Evolutionary conservation across 2,797 vertebrate genomes (phyloP), one percentile per base, ranked within the genome.

Genomic region (Columba guinea): DNA sequence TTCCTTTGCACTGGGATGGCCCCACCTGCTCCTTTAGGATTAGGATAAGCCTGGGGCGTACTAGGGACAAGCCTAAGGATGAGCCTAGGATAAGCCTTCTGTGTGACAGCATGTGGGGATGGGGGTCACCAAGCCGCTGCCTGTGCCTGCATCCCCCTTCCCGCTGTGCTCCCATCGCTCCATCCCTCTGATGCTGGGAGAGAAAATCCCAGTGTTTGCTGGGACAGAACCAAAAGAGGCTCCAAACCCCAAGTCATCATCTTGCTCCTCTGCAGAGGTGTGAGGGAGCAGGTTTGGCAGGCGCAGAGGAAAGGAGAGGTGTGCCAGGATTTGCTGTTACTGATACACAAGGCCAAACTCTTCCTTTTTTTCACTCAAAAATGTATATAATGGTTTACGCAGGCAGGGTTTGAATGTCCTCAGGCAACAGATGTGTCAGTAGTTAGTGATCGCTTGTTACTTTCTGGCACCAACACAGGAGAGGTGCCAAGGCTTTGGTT

Each of bases 341-440:
- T 22, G 37, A 58, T 62, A 12, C 3, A 18, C 46, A 32, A 69
- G 39, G 59, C 83, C 70, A 53, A 88, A 30, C 26, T 70, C 8
- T 30, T 27, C 44, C 44, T 26, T 22, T 26, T 18, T 12, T 44
- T 59, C 3, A 1, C 35, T 55, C 46, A 53, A 5, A 49, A 73
- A 34, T 7, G 3, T 7, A 2, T 39, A 0, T 28, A 37, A 32
- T 64, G 80, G 68, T 87, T 90, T 46, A 59, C 3, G 5, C 83
- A 75, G 39, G 2, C 46, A 19, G 67, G 60, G 27, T 88, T 81
- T 76, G 88, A 32, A 79, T 93, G 93, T 74, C 95, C 94, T 84
- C 13, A 9, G 93, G 94, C 94, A 90, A 83, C 82, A 93, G 84
- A 89, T 86, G 76, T 92, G 92, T 89, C 87, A 89, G 93, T 10